Conservation (phyloP, 2,797 vertebrate genomes). For the Brachyrhaphis roseni region DNA sequence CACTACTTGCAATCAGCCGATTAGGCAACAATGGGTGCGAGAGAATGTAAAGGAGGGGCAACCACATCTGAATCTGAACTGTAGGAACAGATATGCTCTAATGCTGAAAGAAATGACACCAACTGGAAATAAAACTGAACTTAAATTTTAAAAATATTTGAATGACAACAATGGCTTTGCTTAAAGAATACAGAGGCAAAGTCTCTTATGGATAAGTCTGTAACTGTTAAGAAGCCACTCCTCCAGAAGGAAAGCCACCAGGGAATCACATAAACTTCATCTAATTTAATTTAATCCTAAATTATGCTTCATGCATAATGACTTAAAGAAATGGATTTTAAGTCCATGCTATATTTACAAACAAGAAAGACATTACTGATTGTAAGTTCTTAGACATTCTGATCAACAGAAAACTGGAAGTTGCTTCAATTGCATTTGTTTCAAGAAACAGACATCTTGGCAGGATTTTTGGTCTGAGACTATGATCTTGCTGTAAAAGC, state of each 20-base stretch:
- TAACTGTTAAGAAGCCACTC: no score
- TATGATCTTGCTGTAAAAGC: background rate
- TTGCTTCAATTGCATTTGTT: no score
- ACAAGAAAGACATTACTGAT: background rate
- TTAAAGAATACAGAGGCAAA: background rate
- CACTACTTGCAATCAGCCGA: background rate
- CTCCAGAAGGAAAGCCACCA: no score
- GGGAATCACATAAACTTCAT: no score
- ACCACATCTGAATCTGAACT: slow-evolving; percentile 19
- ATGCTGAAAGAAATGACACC: background rate
- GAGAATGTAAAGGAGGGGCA: slow-evolving; percentile 37
- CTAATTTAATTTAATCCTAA: background rate
- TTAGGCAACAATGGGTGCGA: slow-evolving; percentile 36
- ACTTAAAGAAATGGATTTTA: background rate
- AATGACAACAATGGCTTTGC: no score
- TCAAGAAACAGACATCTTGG: no score
- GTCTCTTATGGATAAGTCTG: background rate
- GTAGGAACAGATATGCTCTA: background rate
- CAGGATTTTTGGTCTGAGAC: background rate
- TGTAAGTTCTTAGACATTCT: background rate
- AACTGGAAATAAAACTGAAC: background rate
- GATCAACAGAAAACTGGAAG: no score
- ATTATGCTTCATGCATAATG: background rate
- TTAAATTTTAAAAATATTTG: background rate
- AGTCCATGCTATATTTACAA: background rate